Evolutionary conservation across 2,888 invertebrate species (phyloP).

Genomic region (Ligdia adustata): DNA sequence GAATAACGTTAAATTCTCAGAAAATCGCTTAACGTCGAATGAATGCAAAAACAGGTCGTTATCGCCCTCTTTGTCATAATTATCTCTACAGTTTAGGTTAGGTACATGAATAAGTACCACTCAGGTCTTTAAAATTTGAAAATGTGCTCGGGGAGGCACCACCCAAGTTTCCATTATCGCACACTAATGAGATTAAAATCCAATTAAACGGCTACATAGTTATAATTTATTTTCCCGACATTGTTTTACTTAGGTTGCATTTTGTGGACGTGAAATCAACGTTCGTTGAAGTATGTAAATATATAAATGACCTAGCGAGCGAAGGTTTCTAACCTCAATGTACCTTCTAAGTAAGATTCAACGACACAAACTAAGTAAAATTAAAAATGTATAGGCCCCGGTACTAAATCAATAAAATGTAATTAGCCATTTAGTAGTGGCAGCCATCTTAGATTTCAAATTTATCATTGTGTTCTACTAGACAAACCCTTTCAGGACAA

Average conservation of each 20-base stretch:
- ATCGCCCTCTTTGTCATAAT: constrained; percentile 31
- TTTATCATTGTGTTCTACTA: no score
- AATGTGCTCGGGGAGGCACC: constrained; percentile 42
- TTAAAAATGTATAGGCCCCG: no score
- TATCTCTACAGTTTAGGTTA: constrained; percentile 32
- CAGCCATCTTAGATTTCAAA: no score
- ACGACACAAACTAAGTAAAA: no score
- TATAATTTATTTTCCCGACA: constrained; percentile 42
- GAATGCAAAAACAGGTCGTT: constrained; percentile 27
- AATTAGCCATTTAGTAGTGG: no score
- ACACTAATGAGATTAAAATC: constrained; percentile 59
- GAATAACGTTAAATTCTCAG: constrained; percentile 11
- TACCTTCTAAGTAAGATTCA: no score
- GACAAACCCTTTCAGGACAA: no score
- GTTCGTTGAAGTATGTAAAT: no score
- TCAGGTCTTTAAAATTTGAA: constrained; percentile 38
- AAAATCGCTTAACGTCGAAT: constrained; percentile 16
- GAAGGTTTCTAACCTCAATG: no score
- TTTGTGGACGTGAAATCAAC: no score
- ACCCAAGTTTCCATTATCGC: constrained; percentile 53
- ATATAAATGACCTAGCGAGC: no score
- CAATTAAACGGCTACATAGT: constrained; percentile 53
- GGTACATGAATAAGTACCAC: constrained; percentile 26
- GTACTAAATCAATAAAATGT: no score
- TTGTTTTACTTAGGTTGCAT: constrained; percentile 41